Conservation (phyloP, 2,888 invertebrate genomes). For the Griposia aprilina region DNA sequence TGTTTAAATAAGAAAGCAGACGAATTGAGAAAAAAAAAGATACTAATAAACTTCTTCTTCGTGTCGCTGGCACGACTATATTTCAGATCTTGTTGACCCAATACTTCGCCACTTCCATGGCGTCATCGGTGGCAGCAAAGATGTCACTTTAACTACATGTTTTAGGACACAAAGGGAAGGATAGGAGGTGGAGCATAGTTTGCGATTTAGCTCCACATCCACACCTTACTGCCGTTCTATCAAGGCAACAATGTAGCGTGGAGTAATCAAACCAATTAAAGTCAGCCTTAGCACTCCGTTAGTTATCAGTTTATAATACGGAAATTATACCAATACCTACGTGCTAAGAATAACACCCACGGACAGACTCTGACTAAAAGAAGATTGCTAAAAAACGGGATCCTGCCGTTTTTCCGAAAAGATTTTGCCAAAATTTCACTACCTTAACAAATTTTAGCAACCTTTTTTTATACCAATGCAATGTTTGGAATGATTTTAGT, state of each 20-base stretch:
- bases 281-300: neutral
- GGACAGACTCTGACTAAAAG: neutral
- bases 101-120: neutral
- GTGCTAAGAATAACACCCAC: slow-evolving; percentile 6
- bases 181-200: neutral
- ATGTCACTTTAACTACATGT: neutral
- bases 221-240: neutral
- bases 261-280: neutral
- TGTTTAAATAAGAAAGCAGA: slow-evolving; percentile 34
- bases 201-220: neutral
- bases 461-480: too few species aligned
- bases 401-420: too few species aligned
- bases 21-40: neutral
- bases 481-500: too few species aligned
- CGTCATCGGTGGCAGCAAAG: neutral
- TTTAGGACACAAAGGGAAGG: neutral
- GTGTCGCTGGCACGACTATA: neutral
- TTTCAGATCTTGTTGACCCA: neutral
- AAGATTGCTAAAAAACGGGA: too few species aligned
- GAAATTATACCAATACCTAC: neutral
- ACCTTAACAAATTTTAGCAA: too few species aligned
- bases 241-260: neutral
- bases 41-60: neutral
- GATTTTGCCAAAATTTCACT: too few species aligned
- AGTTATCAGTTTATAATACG: neutral